Percentiles rank a stretch among this genome's conserved stretches.
Evolutionary conservation across 2,888 invertebrate species (phyloP).

Genomic region (Eucera pruinosa): DNA sequence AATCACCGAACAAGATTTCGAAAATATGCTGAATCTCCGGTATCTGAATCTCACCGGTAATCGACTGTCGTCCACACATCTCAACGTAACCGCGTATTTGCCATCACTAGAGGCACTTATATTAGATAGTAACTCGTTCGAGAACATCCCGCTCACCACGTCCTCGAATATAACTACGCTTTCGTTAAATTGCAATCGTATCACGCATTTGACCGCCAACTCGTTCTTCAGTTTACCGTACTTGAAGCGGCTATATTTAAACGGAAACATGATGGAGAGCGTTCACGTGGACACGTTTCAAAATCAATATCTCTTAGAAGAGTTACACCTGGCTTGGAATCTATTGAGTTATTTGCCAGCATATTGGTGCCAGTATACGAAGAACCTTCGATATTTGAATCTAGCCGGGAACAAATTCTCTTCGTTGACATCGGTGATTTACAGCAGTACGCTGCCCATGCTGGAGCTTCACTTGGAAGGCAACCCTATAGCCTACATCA

Average conservation of each 20-base stretch:
- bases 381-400: slow-evolving; percentile 67
- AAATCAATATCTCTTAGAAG: slow-evolving; percentile 45
- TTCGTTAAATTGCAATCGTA: slow-evolving; percentile 70
- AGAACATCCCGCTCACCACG: slow-evolving; percentile 54
- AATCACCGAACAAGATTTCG: background rate
- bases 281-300: slow-evolving; percentile 66
- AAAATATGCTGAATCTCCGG: background rate
- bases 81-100: too few species aligned
- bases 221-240: slow-evolving; percentile 61
- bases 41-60: slow-evolving; percentile 34
- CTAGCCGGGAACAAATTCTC: slow-evolving; percentile 60
- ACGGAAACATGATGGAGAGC: slow-evolving; percentile 66
- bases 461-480: background rate
- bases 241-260: slow-evolving; percentile 69
- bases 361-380: slow-evolving; percentile 64
- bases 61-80: accelerated
- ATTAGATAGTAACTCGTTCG: too few species aligned
- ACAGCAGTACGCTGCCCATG: background rate
- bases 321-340: slow-evolving; percentile 69
- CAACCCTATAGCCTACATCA: slow-evolving; percentile 21
- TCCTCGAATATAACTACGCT: slow-evolving; percentile 64
- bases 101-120: too few species aligned
- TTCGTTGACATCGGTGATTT: background rate
- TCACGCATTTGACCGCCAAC: slow-evolving; percentile 59
- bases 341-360: slow-evolving; percentile 59